Evolutionary conservation across 2,888 invertebrate genomes (phyloP), one percentile per base, ranked within the genome.

Genomic region (Acleris literana): DNA sequence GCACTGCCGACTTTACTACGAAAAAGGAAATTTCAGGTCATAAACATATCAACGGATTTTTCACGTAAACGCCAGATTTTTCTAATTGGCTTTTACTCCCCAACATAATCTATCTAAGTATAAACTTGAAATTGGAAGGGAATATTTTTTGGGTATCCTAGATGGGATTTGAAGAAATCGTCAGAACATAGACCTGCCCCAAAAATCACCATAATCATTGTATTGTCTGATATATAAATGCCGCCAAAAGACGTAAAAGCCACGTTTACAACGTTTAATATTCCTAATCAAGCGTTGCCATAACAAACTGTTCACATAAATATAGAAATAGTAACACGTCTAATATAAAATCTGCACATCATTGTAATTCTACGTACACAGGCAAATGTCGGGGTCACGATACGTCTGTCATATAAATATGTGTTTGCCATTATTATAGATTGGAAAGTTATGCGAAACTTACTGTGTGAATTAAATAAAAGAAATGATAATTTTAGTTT

Each of bases 291-390:
- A 54, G 17, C 48, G 13, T 48, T 48, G 46, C 51, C 33, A 61
- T 56, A 60, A 61, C 60, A 56, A 13, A 61, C 54, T 6, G 20
- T 51, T 55, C 29, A 49, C 64, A 61, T 65, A 60, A 49, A 51
- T 55, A 56, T 49, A 65, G 33, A 55, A 22, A 61, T 44, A 52
- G 25, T 51, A 64, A 71, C 79, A 79, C 79, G 79, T 79, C 70
- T 71, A 74, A 77, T 79, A 79, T 78, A 77, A 80, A 82, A 80
- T 79, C 76, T 73, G 71, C 80, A 81, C 71, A 70, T 74, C 71
- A 78, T 79, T 77, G 76, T 68, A 68, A 80, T 81, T 78, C 80
- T 70, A 64, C 68, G 55, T 60, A 56, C 68, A 70, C 68, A 20
- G 63, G 57, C 33, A 52, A 57, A 62, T 57, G 61, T 57, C 57